A percentile compares a stretch with the other conserved stretches of the same genome.
phyloP scores from a whole-genome alignment of 2,888 invertebrate species.

The Colostygia pectinataria region DNA sequence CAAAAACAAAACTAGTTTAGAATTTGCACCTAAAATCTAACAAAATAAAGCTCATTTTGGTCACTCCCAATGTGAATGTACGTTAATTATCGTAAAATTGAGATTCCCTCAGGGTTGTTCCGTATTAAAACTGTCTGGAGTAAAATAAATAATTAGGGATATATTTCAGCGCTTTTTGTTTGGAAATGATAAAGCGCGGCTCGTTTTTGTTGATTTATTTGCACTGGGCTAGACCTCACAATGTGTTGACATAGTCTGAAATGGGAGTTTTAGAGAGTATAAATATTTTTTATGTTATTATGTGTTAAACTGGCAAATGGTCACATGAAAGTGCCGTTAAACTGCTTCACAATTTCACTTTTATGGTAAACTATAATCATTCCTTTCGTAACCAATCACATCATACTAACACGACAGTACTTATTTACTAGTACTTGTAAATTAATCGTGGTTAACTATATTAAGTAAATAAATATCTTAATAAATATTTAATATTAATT shows the following conservation, averaged over 20 bases:
- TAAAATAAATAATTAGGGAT: slow-evolving; percentile 21
- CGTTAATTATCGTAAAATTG: slow-evolving; percentile 20
- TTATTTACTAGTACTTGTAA: too few relatives aligned
- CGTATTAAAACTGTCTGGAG: slow-evolving; percentile 13
- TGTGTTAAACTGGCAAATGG: too few relatives aligned
- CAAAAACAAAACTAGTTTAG: too few relatives aligned
- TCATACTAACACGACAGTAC: too few relatives aligned
- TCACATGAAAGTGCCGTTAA: too few relatives aligned
- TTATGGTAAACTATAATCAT: too few relatives aligned
- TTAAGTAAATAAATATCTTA: too few relatives aligned
- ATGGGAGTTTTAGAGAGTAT: not conserved
- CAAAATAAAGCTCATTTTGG: not conserved
- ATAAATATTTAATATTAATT: too few relatives aligned
- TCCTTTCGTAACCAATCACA: too few relatives aligned
- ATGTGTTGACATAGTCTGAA: slow-evolving; percentile 14
- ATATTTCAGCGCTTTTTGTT: slow-evolving; percentile 20
- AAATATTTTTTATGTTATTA: too few relatives aligned
- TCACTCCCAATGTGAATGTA: not conserved
- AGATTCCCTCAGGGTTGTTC: slow-evolving; percentile 10
- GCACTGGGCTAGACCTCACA: slow-evolving; percentile 3
- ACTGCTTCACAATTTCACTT: too few relatives aligned
- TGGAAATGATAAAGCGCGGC: slow-evolving; percentile 11
- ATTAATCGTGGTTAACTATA: too few relatives aligned
- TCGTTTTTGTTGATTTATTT: slow-evolving; percentile 15
- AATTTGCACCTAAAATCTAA: not conserved